Conservation (phyloP, 2,113 vertebrate species). For the Tyto alba region DNA sequence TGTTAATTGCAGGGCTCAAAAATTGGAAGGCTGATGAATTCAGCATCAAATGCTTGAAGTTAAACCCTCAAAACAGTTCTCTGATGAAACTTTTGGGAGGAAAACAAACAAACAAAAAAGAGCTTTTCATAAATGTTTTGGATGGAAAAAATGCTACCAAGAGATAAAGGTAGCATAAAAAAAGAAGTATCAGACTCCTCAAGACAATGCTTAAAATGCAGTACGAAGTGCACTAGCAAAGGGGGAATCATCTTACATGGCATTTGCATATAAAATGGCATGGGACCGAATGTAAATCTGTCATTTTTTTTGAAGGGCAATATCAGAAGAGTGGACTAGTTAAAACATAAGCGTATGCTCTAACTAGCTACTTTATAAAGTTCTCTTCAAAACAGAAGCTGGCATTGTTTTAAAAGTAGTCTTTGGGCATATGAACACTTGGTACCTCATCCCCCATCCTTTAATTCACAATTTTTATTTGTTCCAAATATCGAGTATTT, state of each 20-base stretch:
- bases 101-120: not conserved
- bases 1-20: not conserved
- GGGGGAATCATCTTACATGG: not conserved
- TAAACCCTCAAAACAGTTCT: not conserved
- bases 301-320: not conserved
- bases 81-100: not conserved
- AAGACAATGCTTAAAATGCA: conserved; percentile 1
- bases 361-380: not conserved
- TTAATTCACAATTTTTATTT: not conserved
- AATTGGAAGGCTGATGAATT: conserved; percentile 10
- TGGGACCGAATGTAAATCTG: not conserved
- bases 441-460: not conserved
- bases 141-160: not conserved
- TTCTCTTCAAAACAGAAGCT: not conserved
- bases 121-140: not conserved
- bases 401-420: not conserved
- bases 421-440: not conserved
- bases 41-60: conserved; percentile 28
- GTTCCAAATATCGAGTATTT: not conserved
- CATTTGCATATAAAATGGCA: conserved; percentile 33
- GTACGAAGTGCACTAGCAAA: not conserved
- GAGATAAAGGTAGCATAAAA: not conserved
- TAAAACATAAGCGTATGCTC: not conserved
- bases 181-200: not conserved
- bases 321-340: not conserved